phyloP scores from a whole-genome alignment of 2,113 vertebrate species.

The Chaenocephalus aceratus region DNA sequence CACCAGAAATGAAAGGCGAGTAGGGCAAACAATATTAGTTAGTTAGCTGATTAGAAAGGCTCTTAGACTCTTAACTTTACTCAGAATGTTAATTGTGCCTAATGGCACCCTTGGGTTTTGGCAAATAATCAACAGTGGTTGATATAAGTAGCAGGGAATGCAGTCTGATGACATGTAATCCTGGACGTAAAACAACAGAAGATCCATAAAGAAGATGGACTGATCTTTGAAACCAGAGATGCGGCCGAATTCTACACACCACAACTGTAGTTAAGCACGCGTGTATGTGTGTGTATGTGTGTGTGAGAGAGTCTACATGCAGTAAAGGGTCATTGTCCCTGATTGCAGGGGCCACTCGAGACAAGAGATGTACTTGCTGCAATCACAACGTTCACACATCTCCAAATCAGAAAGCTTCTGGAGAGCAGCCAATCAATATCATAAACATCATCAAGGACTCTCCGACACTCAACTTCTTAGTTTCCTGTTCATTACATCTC shows the following conservation, averaged over 20 bases:
- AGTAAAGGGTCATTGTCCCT: slow-evolving; percentile 68
- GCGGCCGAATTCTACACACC: background rate
- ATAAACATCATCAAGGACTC: slow-evolving; percentile 67
- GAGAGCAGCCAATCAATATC: slow-evolving; percentile 70
- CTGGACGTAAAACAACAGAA: background rate
- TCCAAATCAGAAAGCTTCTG: slow-evolving; percentile 67
- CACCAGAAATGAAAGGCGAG: too few species aligned
- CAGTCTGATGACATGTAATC: background rate
- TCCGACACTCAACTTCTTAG: slow-evolving; percentile 46
- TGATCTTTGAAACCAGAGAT: background rate
- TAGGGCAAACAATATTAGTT: background rate
- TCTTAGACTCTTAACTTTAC: background rate
- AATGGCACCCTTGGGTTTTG: background rate
- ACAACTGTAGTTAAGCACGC: background rate
- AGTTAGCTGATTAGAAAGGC: background rate
- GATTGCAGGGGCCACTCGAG: slow-evolving; percentile 75
- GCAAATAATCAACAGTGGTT: background rate
- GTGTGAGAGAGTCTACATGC: slow-evolving; percentile 3
- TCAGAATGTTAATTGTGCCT: background rate
- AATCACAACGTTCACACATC: slow-evolving; percentile 73
- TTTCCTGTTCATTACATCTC: slow-evolving; percentile 53
- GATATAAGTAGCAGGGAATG: background rate
- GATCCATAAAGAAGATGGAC: background rate
- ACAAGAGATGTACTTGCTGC: slow-evolving; percentile 64
- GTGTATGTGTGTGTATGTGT: background rate